A percentile compares a stretch with the other conserved stretches of the same genome.
These are phyloP conservation scores for Helicoverpa armigera DNA, from an alignment of 1,140 invertebrate species.

Conservation along the genomic window DNA sequence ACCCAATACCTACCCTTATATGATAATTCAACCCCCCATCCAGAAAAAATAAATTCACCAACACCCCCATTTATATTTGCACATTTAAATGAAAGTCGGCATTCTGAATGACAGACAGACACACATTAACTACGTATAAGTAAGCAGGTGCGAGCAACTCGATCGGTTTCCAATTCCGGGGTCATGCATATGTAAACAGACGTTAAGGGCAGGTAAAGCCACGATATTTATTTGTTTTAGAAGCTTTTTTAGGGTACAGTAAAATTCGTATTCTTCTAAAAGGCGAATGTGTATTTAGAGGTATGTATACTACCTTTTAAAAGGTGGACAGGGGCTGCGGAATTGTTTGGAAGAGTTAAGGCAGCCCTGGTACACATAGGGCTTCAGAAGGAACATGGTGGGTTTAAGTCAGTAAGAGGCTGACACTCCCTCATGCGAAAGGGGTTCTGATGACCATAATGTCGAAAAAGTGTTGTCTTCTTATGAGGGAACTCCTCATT, in stretches of 20 bases:
- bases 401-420: no score
- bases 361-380: no score
- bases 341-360: no score
- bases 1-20: no score
- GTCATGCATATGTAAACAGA: constrained; percentile 63
- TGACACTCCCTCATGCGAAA: no score
- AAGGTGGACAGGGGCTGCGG: no score
- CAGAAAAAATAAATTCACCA: constrained; percentile 2
- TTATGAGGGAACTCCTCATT: no score
- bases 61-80: background rate
- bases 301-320: no score
- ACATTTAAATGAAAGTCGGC: constrained; percentile 10
- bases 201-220: constrained; percentile 40
- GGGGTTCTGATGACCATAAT: no score
- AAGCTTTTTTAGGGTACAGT: background rate
- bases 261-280: background rate
- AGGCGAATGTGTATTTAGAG: background rate
- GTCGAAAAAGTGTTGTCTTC: no score
- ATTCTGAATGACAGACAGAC: constrained; percentile 5
- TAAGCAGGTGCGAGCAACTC: constrained; percentile 46
- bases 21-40: background rate
- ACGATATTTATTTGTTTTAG: constrained; percentile 10
- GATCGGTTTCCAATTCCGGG: constrained; percentile 62
- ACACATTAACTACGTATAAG: background rate
- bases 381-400: no score